These are phyloP conservation scores for Prolemur simus DNA, from an alignment of 2,113 vertebrate species.

Conservation along the genomic window DNA sequence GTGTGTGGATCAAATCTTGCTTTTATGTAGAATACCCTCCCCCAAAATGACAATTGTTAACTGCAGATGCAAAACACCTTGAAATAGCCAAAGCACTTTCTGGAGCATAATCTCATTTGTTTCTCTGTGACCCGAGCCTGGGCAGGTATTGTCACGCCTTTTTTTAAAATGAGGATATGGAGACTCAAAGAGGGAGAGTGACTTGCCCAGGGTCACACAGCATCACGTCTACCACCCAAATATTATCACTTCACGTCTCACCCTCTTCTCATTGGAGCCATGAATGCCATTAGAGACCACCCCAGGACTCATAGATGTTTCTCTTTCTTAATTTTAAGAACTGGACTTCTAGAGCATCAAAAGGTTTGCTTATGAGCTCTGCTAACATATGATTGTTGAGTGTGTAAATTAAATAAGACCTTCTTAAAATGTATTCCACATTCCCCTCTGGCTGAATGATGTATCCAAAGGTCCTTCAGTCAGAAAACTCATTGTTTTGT, in stretches of 20 bases:
- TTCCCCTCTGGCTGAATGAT: neutral
- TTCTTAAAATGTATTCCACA: neutral
- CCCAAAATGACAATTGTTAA: neutral
- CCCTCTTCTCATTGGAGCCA: neutral
- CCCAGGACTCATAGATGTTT: neutral
- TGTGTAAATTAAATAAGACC: neutral
- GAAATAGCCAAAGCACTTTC: neutral
- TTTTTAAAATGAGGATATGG: neutral
- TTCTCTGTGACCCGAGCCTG: neutral
- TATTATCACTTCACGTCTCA: neutral
- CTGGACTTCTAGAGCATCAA: neutral
- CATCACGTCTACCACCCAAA: neutral
- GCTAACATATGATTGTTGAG: neutral
- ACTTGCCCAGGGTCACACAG: neutral
- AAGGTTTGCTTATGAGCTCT: neutral
- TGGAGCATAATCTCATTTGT: neutral
- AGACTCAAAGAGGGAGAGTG: neutral
- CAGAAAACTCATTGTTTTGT: neutral
- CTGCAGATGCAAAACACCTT: neutral
- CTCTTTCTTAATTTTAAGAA: neutral
- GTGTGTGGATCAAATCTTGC: neutral
- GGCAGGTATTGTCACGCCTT: neutral
- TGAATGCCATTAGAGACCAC: neutral
- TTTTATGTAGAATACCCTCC: neutral
- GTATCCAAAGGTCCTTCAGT: neutral